Evolutionary conservation across 2,113 vertebrate genomes (phyloP).

Genomic region (Ceyx melanurus): DNA sequence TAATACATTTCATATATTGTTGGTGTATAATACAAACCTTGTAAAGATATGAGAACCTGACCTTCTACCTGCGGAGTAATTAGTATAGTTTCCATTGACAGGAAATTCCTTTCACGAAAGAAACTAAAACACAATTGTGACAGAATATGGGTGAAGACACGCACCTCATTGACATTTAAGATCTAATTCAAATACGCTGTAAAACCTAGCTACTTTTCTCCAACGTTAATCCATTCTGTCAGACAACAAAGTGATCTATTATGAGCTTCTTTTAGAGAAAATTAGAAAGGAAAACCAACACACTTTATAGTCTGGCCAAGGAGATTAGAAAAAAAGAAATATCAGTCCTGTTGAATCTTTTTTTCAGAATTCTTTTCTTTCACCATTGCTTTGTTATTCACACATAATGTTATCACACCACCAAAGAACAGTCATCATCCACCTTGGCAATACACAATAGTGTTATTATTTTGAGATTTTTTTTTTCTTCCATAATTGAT

Average conservation of each 20-base stretch:
- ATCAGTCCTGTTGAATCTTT: neutral
- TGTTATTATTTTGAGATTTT: neutral
- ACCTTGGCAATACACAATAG: neutral
- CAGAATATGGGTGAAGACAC: neutral
- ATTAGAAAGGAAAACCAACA: neutral
- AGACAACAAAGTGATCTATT: neutral
- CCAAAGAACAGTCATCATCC: neutral
- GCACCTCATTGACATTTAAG: neutral
- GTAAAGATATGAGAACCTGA: neutral
- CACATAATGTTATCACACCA: neutral
- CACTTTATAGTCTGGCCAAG: neutral
- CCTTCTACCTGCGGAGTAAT: neutral
- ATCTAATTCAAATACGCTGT: neutral
- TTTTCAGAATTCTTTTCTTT: neutral
- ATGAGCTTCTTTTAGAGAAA: neutral
- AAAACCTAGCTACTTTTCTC: neutral
- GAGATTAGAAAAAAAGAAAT: neutral
- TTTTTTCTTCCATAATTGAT: neutral
- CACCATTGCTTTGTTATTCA: neutral
- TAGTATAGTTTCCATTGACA: neutral
- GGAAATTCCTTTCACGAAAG: neutral
- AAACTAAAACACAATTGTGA: neutral
- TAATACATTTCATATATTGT: neutral
- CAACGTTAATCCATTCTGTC: neutral
- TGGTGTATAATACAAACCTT: neutral